These are phyloP conservation scores for Eospalax fontanierii DNA, from an alignment of 2,797 vertebrate species.

Conservation along the genomic window DNA sequence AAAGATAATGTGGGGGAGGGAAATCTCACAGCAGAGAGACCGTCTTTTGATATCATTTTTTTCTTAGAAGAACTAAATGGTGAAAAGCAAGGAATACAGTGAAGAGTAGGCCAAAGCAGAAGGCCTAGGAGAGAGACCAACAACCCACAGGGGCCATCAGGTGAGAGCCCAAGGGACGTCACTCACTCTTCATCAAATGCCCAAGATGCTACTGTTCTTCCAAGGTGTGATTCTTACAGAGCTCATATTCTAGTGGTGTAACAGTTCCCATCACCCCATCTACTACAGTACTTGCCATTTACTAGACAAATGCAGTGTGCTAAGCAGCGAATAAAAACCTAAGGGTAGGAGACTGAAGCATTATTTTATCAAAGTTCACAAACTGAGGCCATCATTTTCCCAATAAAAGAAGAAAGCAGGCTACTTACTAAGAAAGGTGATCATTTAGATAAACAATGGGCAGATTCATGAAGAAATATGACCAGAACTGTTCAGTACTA, in stretches of 20 bases:
- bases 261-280: neutral
- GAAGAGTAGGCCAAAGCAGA: neutral
- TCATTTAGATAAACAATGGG: conserved; percentile 1
- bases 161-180: neutral
- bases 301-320: neutral
- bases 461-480: neutral
- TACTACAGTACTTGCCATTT: neutral
- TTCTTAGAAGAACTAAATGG: neutral
- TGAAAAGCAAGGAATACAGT: neutral
- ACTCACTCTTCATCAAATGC: conserved; percentile 46
- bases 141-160: neutral
- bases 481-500: neutral
- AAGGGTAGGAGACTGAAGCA: neutral
- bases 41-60: neutral
- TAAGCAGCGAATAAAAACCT: neutral
- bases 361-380: neutral
- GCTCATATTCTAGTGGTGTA: neutral
- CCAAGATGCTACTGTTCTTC: neutral
- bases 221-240: neutral
- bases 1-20: neutral
- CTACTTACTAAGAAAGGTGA: neutral
- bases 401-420: conserved; percentile 1
- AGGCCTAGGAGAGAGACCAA: neutral
- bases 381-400: neutral
- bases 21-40: neutral